Conservation (phyloP, 2,113 vertebrate genomes). For the Psittacara wagleri region DNA sequence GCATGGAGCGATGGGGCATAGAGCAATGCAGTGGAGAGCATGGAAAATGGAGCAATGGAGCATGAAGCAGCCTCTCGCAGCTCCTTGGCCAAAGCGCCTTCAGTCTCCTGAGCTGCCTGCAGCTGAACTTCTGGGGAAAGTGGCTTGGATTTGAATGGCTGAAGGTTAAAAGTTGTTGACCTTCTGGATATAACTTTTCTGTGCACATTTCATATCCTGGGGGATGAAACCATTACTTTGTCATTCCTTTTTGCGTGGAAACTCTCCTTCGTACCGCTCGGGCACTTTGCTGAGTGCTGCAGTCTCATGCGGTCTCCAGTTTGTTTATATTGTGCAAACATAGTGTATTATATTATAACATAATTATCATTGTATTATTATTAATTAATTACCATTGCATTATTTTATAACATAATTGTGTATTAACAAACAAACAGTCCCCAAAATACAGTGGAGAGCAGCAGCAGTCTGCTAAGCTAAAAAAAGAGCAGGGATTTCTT, state of each 20-base stretch:
- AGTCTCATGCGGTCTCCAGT: background rate
- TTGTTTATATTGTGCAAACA: background rate
- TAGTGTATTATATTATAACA: too few species aligned
- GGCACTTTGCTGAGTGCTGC: background rate
- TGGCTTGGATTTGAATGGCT: background rate
- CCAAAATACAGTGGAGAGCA: background rate
- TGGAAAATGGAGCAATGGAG: background rate
- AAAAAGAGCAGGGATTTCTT: background rate
- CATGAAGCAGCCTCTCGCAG: background rate
- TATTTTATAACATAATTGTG: too few species aligned
- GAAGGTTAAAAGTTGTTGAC: slow-evolving; percentile 5
- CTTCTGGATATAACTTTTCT: background rate
- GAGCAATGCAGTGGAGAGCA: background rate
- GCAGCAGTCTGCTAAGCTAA: background rate
- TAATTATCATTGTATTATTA: too few species aligned
- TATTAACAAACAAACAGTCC: background rate
- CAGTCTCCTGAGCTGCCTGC: background rate
- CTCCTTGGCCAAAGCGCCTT: background rate
- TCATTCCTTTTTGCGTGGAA: background rate
- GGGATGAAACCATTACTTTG: background rate
- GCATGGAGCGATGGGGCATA: too few species aligned
- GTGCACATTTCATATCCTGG: background rate
- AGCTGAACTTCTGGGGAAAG: background rate
- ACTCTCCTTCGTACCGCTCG: background rate
- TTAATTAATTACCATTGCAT: too few species aligned